Base-by-base conservation (phyloP, 2,888 invertebrate species). In the Zaprionus lineosus region DNA sequence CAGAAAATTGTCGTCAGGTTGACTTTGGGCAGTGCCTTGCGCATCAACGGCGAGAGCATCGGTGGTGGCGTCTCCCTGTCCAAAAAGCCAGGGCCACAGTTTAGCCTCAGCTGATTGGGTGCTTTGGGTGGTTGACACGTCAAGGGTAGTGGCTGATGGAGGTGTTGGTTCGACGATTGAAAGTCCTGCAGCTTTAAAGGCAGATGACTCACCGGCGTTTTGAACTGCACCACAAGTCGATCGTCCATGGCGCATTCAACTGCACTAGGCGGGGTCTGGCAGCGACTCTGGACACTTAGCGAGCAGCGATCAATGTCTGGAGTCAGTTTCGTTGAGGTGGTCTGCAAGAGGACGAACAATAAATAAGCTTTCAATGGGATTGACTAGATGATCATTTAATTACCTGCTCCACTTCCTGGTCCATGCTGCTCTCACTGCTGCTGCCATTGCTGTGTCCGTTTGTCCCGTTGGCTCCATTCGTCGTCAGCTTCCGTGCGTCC, bases 1-100 rank as follows among this genome's bases (percentile, higher is more conserved):
- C 88, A 89, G 59, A 90, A 90, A 36, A 90, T 87, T 8, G 86
- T 87, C n/a, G 89, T 88, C 37, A 90, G 74, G 71, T 90, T 90
- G 8, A 90, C 87, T 70, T 90, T 90, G 34, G 90, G 90, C 47
- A 89, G 55, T 4, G 63, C 74, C 48, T 89, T 88, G 48, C 88
- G 76, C 50, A 82, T 12, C 40, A 78, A 26, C 0, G 85, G 67
- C 29, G 84, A 76, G 11, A 65, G 39, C 44, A 71, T 64, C 1
- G 84, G 61, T 1, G 52, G 72, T 2, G 84, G 75, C 8, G 81
- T 82, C 34, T 74, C 72, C 6, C 50, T 52, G 5, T 78, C 69
- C 41, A 56, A 28, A 48, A 66, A 2, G 2, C 12, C 21, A 1
- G 31, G 41, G 50, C 31, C 46, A 16, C 74, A 68, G 29, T 73